Base-by-base conservation (phyloP, 1,140 invertebrate genomes). In the Drosophila nannoptera region DNA sequence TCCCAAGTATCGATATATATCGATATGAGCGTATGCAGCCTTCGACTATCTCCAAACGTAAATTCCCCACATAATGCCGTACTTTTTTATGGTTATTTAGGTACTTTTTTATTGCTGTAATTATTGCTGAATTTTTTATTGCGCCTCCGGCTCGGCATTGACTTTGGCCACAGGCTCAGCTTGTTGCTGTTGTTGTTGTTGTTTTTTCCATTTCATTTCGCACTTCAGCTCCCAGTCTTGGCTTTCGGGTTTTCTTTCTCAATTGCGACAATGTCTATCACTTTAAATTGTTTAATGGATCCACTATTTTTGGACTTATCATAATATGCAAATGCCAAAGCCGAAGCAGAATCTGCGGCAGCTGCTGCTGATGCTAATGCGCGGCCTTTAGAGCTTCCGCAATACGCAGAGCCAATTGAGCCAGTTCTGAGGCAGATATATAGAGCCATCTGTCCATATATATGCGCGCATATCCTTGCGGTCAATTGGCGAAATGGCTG, bases 81-180 rank as follows among this genome's bases (percentile, higher is more conserved):
- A 55, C 46, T 56, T 38, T 73, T 53, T 55, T 63, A 48, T 56
- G 63, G 62, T 64, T 72, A 76, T 53, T 70, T 53, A 70, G 78
- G 45, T 61, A 60, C 62, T 36, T 33, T 78, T 83, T 87, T 86
- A 87, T 86, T 75, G 75, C 74, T 70, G 77, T 75, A 86, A 84
- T 84, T 84, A 84, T 84, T 86, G 77, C 75, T 75, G 77, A 69
- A 86, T 77, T 77, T 84, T 86, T 84, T 83, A 86, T 83, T 77
- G 73, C 61, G 38, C 73, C 33, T 70, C 60, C 62, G 22, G 14
- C 5, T 43, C 40, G 42, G 36, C 81, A 84, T 86, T 86, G 81
- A 86, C 77, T 86, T 84, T 86, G 80, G 66, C 65, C 55, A 49
- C 59, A 43, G 42, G 49, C 56, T 46, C 40, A 12, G 32, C 38